These are phyloP conservation scores for Polypterus bichir DNA, from an alignment of 2,113 vertebrate species.

Conservation along the genomic window DNA sequence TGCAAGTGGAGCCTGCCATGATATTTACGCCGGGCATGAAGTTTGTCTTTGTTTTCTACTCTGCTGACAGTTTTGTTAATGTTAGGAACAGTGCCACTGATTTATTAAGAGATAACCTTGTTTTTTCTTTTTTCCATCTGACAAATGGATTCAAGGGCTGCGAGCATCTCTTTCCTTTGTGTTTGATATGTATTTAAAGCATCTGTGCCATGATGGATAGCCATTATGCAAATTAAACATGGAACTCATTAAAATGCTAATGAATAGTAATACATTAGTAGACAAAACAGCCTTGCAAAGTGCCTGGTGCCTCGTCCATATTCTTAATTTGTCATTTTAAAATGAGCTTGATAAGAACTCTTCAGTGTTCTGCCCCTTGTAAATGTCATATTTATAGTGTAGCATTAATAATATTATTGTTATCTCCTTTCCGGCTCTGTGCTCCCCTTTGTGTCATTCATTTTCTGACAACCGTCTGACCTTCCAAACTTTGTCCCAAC, in stretches of 20 bases:
- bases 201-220: constrained; percentile 20
- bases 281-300: constrained; percentile 16
- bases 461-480: too few relatives aligned
- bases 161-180: constrained; percentile 13
- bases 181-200: constrained; percentile 14
- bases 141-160: neutral
- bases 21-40: too few relatives aligned
- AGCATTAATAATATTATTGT: neutral
- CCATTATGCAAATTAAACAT: constrained; percentile 24
- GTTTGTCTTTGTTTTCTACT: too few relatives aligned
- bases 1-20: too few relatives aligned
- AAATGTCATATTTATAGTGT: neutral
- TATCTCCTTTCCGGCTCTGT: too few relatives aligned
- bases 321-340: constrained; percentile 9
- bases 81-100: neutral
- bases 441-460: too few relatives aligned
- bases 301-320: constrained; percentile 8
- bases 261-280: constrained; percentile 19
- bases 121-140: constrained; percentile 6
- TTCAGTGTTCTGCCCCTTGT: constrained; percentile 6
- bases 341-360: constrained; percentile 7
- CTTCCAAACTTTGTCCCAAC: too few relatives aligned
- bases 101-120: neutral
- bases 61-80: too few relatives aligned
- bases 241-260: constrained; percentile 29